Base-by-base conservation (phyloP, 2,888 invertebrate species). In the Aporophyla nigra region DNA sequence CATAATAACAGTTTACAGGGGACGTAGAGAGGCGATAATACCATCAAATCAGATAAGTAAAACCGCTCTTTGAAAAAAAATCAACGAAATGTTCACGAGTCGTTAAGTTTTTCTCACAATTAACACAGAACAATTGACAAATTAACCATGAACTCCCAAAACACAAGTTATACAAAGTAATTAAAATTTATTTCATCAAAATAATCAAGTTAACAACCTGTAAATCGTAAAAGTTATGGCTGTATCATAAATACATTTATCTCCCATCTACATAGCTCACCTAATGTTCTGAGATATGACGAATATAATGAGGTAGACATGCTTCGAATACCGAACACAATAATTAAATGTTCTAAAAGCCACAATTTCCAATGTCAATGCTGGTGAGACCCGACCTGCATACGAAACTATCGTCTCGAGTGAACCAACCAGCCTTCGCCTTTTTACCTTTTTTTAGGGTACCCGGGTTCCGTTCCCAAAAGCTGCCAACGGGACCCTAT, bases 281-380 rank as follows among this genome's bases (percentile, higher is more conserved):
- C 82, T 81, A 79, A 86, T 74, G 80, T 76, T 74, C 79, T 74
- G 56, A 70, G 77, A 82, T 77, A 83, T 85, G 87, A 85, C 85
- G 70, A 49, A 61, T 68, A 81, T 87, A 87, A 87, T 85, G 87
- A 87, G 82, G 59, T 56, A 66, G 59, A 74, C 87, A 86, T 87
- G 87, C 40, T 76, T 68, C 33, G 88, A 85, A 87, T 87, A 79
- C 76, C 74, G 61, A 79, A 71, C 58, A 78, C 62, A 66, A 84
- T 76, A 78, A 86, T 84, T 86, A 84, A 84, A 82, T 66, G 76
- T 71, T 85, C 63, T 78, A 56, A 69, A 83, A 78, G 84, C 73
- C 69, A 85, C 85, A 74, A 78, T 77, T 80, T 83, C 75, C 83
- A 87, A 86, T 83, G 87, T 87, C 85, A 87, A 83, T 77, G 75